Conservation (phyloP, 2,113 vertebrate genomes). For the Alouatta palliata region DNA sequence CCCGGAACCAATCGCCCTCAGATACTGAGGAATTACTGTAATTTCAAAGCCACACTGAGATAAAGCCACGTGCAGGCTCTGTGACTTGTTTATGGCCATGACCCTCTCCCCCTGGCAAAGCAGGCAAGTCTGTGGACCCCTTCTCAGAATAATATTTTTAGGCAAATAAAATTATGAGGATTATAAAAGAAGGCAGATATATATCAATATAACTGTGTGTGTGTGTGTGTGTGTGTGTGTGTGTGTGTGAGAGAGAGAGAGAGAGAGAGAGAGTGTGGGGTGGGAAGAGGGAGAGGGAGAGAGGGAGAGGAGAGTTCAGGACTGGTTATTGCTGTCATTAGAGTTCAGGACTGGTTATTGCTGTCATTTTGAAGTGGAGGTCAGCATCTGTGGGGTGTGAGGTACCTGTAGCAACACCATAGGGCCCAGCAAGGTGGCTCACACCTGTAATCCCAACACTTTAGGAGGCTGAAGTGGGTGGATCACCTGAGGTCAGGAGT, state of each 20-base stretch:
- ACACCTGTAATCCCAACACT: no score
- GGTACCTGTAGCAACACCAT: background rate
- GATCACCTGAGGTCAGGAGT: no score
- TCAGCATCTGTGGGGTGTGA: background rate
- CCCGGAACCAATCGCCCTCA: background rate
- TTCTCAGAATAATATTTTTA: background rate
- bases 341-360: background rate
- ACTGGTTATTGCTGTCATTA: no score
- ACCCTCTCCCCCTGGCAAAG: background rate
- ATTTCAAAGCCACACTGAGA: background rate
- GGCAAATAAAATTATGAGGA: background rate
- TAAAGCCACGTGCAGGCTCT: background rate
- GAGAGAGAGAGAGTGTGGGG: no score
- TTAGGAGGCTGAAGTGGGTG: no score
- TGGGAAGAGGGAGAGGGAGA: accelerated
- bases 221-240: background rate
- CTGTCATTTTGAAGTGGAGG: background rate
- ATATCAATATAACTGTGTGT: background rate
- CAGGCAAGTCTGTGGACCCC: background rate
- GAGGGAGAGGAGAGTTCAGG: no score
- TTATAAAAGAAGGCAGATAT: background rate
- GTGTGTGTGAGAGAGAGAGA: no score
- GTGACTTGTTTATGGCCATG: background rate
- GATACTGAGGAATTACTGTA: background rate
- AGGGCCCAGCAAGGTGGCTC: no score